Evolutionary conservation across 1,140 invertebrate genomes (phyloP).

Genomic region (Atta cephalotes): DNA sequence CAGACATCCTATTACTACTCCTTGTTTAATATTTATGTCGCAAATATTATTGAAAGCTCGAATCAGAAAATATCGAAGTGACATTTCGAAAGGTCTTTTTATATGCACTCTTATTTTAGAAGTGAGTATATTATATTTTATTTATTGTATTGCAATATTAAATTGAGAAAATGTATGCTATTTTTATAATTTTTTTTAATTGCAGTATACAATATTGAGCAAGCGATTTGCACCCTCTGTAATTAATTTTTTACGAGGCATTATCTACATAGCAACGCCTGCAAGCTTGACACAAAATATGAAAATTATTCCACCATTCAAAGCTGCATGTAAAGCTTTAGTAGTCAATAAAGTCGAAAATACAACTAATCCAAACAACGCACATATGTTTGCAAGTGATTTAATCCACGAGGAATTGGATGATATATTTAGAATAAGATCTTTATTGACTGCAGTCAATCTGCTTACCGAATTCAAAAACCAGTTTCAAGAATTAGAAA

Average conservation of each 20-base stretch:
- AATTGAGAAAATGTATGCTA: not conserved
- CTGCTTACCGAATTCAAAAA: slow-evolving; percentile 88
- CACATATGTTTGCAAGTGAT: slow-evolving; percentile 85
- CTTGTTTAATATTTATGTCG: slow-evolving; percentile 93
- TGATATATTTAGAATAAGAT: slow-evolving; percentile 89
- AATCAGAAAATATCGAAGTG: slow-evolving; percentile 87
- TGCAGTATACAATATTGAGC: slow-evolving; percentile 92
- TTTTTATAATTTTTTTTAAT: slow-evolving; percentile 72
- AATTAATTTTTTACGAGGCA: slow-evolving; percentile 91
- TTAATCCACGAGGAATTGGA: slow-evolving; percentile 86
- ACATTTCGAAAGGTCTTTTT: slow-evolving; percentile 93
- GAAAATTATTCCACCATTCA: slow-evolving; percentile 90
- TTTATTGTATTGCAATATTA: slow-evolving; percentile 47
- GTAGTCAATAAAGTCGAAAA: slow-evolving; percentile 85
- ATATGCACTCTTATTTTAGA: slow-evolving; percentile 91
- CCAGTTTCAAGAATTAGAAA: slow-evolving; percentile 86
- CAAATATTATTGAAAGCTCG: slow-evolving; percentile 90
- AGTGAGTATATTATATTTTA: slow-evolving; percentile 82
- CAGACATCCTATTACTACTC: slow-evolving; percentile 94
- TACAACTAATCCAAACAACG: slow-evolving; percentile 78
- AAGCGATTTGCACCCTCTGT: slow-evolving; percentile 93
- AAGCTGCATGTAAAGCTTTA: slow-evolving; percentile 86
- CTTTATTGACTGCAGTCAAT: slow-evolving; percentile 86
- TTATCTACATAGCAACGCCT: slow-evolving; percentile 89
- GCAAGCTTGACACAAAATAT: slow-evolving; percentile 86